Base-by-base conservation (phyloP, 2,113 vertebrate species). In the Acanthisitta chloris region DNA sequence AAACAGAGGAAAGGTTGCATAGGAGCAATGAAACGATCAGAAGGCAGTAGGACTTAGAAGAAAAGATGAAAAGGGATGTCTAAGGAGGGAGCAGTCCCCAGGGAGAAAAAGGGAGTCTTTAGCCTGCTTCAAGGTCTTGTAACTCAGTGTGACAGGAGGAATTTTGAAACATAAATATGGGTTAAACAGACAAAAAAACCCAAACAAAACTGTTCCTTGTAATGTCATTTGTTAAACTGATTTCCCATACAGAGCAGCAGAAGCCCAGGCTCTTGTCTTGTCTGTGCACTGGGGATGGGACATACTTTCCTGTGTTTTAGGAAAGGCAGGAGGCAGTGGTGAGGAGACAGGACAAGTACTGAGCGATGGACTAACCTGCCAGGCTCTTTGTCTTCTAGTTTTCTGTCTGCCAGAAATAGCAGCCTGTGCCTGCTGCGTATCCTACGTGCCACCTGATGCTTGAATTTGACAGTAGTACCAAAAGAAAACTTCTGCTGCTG, bases 271-370 rank as follows among this genome's bases (percentile, higher is more conserved):
- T 62, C 49, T 42, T 4, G 2, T 8, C 23, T 54, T 7, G 29
- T 31, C 61, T 52, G 38, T 40, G 6, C 0, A 1, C 29, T 0
- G 1, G 21, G 38, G 9, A 71, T 46, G 24, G 21, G 33, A 45
- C 0, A 1, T 21, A 6, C n/a, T 38, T 87, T 21, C n/a, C 45
- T 43, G 29, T 23, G 31, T 62, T 58, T 52, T 66, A 31, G 49
- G 67, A 61, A 77, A 78, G 29, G 72, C 51, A 59, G 80, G 52
- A 76, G 57, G n/a, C 15, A 6, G 29, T 69, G 31, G 18, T 1
- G 2, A 70, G 86, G 70, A 81, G 45, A 38, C 18, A 40, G 10
- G 43, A 12, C 34, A 58, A 62, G 40, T 42, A 33, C 28, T 9
- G 43, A 36, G 46, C 0, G 5, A 42, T 5, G 61, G n/a, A 33